Evolutionary conservation across 2,797 vertebrate genomes (phyloP).

Genomic region (Trematocara caparti): DNA sequence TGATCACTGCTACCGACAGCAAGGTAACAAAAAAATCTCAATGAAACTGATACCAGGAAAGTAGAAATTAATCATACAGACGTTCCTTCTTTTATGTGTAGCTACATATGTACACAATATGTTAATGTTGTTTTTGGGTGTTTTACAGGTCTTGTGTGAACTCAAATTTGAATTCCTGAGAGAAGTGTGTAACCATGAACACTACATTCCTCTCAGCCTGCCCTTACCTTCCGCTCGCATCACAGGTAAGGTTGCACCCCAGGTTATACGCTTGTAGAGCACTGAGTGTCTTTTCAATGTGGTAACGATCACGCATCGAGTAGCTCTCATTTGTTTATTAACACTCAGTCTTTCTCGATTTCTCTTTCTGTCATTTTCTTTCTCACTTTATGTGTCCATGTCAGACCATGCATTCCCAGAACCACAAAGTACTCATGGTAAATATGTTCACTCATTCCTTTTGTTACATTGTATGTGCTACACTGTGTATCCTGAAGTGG

Average conservation of each 20-base stretch:
- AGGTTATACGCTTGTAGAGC: not conserved
- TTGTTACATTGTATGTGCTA: slow-evolving; percentile 2
- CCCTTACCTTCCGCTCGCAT: slow-evolving; percentile 90
- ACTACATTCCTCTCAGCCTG: slow-evolving; percentile 94
- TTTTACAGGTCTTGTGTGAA: slow-evolving; percentile 83
- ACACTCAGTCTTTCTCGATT: slow-evolving; percentile 34
- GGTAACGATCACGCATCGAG: slow-evolving; percentile 23
- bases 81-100: not conserved
- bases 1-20: slow-evolving; percentile 89
- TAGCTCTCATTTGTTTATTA: slow-evolving; percentile 54
- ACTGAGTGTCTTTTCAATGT: not conserved
- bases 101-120: not conserved
- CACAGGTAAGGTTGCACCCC: slow-evolving; percentile 77
- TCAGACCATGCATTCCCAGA: slow-evolving; percentile 77
- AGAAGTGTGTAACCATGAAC: slow-evolving; percentile 96
- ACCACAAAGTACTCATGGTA: slow-evolving; percentile 76
- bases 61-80: not conserved
- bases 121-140: not conserved
- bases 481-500: not conserved
- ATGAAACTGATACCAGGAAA: not conserved
- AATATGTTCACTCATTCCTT: slow-evolving; percentile 58
- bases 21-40: slow-evolving; percentile 78
- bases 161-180: slow-evolving; percentile 97
- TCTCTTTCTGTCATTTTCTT: slow-evolving; percentile 8
- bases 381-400: slow-evolving; percentile 53